phyloP scores from a whole-genome alignment of 2,797 vertebrate species.

The Sebastes umbrosus region DNA sequence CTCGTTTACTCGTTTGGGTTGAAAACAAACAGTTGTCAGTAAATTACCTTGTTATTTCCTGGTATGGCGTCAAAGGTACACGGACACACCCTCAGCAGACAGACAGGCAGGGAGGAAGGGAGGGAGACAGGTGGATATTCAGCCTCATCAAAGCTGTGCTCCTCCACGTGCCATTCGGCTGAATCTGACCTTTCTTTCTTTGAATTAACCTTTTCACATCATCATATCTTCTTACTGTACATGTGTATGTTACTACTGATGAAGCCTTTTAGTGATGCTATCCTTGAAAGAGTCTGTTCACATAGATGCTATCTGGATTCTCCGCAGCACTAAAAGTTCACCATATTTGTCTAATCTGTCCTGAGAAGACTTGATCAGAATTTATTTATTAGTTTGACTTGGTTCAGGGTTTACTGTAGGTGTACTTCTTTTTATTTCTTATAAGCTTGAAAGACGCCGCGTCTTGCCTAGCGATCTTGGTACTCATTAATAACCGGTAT shows the following conservation, averaged over 20 bases:
- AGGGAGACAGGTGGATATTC: conserved; percentile 23
- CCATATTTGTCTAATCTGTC: conserved; percentile 81
- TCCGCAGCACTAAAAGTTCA: conserved; percentile 74
- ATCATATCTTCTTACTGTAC: conserved; percentile 46
- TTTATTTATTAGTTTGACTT: conserved; percentile 87
- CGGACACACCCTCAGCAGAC: conserved; percentile 33
- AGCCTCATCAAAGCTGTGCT: conserved; percentile 31
- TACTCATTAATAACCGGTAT: conserved; percentile 75
- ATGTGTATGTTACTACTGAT: conserved; percentile 76
- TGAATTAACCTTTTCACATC: conserved; percentile 31
- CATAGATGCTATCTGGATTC: conserved; percentile 52
- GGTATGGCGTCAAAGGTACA: conserved; percentile 29
- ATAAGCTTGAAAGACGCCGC: conserved; percentile 62
- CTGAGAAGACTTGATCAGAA: conserved; percentile 89
- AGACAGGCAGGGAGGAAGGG: conserved; percentile 11
- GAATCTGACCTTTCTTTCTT: conserved; percentile 45
- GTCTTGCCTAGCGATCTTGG: conserved; percentile 72
- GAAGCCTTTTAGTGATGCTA: conserved; percentile 48
- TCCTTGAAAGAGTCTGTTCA: conserved; percentile 37
- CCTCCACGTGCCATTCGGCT: conserved; percentile 38
- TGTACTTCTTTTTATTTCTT: conserved; percentile 60
- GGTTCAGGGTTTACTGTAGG: conserved; percentile 84
- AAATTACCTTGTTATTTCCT: conserved; percentile 57
- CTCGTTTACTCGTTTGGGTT: not conserved
- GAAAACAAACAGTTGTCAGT: not conserved